Evolutionary conservation across 2,888 invertebrate genomes (phyloP), one percentile per base, ranked within the genome.

Genomic region (Pterostichus niger): DNA sequence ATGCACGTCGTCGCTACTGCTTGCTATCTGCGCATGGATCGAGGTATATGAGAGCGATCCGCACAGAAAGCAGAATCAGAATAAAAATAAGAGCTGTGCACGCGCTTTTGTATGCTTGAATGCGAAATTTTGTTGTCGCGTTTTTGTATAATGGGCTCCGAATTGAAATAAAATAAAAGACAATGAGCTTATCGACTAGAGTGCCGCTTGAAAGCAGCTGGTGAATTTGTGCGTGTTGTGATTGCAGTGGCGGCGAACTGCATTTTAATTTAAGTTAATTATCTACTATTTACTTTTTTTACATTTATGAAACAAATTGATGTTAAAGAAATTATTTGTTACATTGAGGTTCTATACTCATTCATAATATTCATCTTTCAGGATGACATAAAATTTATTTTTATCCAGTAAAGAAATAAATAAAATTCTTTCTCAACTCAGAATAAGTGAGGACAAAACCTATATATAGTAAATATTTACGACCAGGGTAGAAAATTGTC

Each of bases 101-200:
- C 35, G 13, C 15, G 54, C 54, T 77, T 77, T 52, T 77, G 56
- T 54, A 56, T 44, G 9, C 44, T 73, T 71, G 56, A 81, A 81
- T 54, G 35, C 31, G 73, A 71, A 71, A 79, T 79, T 64, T 33
- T 33, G 46, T 44, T 46, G 64, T 79, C 79, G 64, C 64, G 44
- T 56, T 78, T 59, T 61, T 61, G 61, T 64, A 64, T 79, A 79
- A 79, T 79, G 61, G 64, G 17, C 64, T 77, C 40, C 54, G 75
- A 52, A 75, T 75, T 77, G 56, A 59, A 77, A 77, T 64, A 79
- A 79, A 79, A 79, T 79, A 79, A 59, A 46, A 64, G 64, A 79
- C 79, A 54, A 79, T 64, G 33, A 77, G 40, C 77, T 77, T 77
- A 77, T 77, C 77, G 40, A 77, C 77, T 77, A 24, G 35, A 56